Conservation (phyloP, 2,888 invertebrate species). For the Acanthosepion lycidas region DNA sequence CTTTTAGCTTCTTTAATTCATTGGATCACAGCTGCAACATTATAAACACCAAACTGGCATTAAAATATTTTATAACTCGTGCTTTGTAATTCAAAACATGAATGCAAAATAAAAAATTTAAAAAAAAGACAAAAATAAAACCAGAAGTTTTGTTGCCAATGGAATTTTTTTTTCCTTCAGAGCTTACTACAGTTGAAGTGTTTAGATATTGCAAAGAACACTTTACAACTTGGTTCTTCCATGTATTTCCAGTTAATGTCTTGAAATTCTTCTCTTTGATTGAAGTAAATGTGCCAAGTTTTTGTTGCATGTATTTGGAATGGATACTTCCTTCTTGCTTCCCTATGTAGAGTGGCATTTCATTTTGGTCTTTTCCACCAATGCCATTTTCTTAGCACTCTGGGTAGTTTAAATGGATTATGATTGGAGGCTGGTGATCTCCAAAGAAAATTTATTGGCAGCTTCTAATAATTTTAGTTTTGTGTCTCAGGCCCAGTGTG, state of each 20-base stretch:
- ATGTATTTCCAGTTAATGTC: not conserved
- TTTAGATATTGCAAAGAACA: not conserved
- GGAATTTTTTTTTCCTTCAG: not conserved
- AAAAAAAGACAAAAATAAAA: not conserved
- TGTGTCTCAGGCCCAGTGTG: not conserved
- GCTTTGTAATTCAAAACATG: slow-evolving; percentile 23
- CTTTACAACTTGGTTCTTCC: not conserved
- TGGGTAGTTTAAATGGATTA: too few species aligned
- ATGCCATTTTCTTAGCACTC: too few species aligned
- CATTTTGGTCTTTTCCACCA: not conserved
- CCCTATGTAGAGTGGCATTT: not conserved
- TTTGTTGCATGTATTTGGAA: not conserved
- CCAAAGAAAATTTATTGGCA: not conserved
- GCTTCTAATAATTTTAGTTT: not conserved
- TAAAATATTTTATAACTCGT: not conserved
- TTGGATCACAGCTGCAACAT: slow-evolving; percentile 1
- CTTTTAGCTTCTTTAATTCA: slow-evolving; percentile 20
- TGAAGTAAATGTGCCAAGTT: not conserved
- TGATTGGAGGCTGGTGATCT: not conserved
- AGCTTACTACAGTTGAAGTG: not conserved
- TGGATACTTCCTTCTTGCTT: not conserved
- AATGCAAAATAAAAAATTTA: not conserved
- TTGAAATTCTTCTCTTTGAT: not conserved
- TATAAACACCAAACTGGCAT: not conserved
- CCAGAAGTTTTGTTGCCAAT: slow-evolving; percentile 6